These are phyloP conservation scores for Adineta ricciae DNA, from an alignment of 2,888 invertebrate species.

Conservation along the genomic window DNA sequence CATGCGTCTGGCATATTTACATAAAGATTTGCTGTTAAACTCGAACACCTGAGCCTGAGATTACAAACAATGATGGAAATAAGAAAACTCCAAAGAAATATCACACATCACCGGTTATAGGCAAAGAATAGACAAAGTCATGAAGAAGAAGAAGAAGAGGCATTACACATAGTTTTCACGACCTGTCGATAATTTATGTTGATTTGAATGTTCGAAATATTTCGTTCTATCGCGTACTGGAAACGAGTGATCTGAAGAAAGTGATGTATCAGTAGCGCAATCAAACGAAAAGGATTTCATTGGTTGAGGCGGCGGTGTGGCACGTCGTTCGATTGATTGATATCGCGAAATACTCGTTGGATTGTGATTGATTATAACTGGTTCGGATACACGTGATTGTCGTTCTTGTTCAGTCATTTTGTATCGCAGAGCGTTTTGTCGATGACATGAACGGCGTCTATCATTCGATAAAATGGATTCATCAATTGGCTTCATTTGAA, in stretches of 20 bases:
- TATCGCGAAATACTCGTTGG: neutral
- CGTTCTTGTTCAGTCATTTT: conserved; percentile 7
- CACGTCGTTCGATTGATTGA: conserved; percentile 16
- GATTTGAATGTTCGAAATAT: neutral
- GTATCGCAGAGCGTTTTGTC: neutral
- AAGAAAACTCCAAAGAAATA: neutral
- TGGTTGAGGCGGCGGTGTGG: neutral
- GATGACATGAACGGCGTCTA: neutral
- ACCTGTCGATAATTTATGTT: neutral
- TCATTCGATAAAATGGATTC: neutral
- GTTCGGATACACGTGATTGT: neutral
- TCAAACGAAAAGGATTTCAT: neutral
- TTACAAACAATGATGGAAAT: neutral
- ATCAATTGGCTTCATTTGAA: neutral
- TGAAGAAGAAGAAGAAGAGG: neutral
- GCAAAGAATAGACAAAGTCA: neutral
- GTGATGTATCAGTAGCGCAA: neutral
- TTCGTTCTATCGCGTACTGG: neutral
- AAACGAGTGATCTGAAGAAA: neutral
- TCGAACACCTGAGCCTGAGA: neutral
- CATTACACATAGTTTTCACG: conserved; percentile 10
- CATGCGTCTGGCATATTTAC: neutral
- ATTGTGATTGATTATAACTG: neutral
- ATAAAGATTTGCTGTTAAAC: neutral
- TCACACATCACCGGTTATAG: conserved; percentile 5